phyloP scores from a whole-genome alignment of 2,113 vertebrate species.

The Oncorhynchus nerka region DNA sequence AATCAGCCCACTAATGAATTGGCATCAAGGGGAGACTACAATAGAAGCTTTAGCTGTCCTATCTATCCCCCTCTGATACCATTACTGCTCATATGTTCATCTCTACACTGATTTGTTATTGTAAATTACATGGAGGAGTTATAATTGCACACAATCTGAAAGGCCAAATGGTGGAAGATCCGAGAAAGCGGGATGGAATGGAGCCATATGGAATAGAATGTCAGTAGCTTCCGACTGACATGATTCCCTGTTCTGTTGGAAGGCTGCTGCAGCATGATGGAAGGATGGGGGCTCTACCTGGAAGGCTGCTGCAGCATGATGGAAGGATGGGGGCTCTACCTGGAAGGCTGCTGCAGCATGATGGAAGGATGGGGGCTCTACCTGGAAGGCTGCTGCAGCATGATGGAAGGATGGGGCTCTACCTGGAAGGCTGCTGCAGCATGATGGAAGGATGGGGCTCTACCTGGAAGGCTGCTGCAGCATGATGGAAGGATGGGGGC shows the following conservation, averaged over 20 bases:
- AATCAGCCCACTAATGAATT: too few relatives aligned
- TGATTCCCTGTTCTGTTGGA: constrained; percentile 53
- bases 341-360: not conserved
- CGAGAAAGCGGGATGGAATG: constrained; percentile 12
- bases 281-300: constrained; percentile 53
- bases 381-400: not conserved
- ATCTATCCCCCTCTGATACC: constrained; percentile 10
- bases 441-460: constrained; percentile 49
- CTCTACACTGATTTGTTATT: constrained; percentile 34
- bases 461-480: constrained; percentile 5
- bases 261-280: constrained; percentile 28
- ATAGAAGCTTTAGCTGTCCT: not conserved
- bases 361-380: constrained; percentile 56
- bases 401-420: constrained; percentile 55
- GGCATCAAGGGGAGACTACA: constrained; percentile 3
- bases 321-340: constrained; percentile 56
- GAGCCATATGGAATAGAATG: constrained; percentile 46
- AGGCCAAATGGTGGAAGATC: constrained; percentile 14
- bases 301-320: constrained; percentile 3
- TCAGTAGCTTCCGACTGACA: constrained; percentile 29
- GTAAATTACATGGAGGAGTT: constrained; percentile 43
- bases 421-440: not conserved
- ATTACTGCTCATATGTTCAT: constrained; percentile 18
- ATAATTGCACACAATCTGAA: constrained; percentile 51
- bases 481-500: constrained; percentile 50